A percentile compares a stretch with the other conserved stretches of the same genome.
These are phyloP conservation scores for Drosophila colorata DNA, from an alignment of 2,888 invertebrate genomes.

Conservation along the genomic window DNA sequence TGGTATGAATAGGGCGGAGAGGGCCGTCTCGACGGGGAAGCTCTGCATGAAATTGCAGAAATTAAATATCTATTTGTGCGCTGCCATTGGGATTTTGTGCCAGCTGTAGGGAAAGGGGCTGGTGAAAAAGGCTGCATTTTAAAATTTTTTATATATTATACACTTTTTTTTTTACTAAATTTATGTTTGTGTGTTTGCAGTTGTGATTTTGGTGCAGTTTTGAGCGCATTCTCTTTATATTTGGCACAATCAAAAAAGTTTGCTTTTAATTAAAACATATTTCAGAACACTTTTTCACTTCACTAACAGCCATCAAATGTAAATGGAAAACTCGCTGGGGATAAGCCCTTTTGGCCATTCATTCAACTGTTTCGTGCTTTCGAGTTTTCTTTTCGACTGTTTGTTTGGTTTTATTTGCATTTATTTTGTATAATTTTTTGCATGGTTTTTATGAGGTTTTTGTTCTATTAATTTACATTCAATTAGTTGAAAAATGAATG, in stretches of 20 bases:
- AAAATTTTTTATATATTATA: constrained; percentile 2
- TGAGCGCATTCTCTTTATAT: constrained; percentile 33
- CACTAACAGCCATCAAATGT: constrained; percentile 55
- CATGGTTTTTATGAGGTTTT: constrained; percentile 19
- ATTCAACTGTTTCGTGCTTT: constrained; percentile 45
- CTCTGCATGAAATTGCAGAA: constrained; percentile 60
- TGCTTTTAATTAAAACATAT: constrained; percentile 77
- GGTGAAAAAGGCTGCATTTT: constrained; percentile 42
- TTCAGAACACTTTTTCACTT: constrained; percentile 46
- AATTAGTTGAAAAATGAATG: constrained; percentile 57
- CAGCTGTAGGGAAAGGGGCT: constrained; percentile 3
- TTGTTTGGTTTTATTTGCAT: constrained; percentile 2
- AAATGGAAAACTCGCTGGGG: constrained; percentile 42
- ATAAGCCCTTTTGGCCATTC: constrained; percentile 50
- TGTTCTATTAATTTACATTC: constrained; percentile 65
- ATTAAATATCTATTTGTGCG: constrained; percentile 74
- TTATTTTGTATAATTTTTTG: background rate
- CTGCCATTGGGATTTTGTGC: constrained; percentile 43
- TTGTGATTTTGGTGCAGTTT: constrained; percentile 56
- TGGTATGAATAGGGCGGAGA: background rate
- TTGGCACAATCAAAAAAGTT: constrained; percentile 61
- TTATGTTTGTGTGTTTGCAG: constrained; percentile 71
- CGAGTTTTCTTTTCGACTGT: background rate
- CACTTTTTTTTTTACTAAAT: constrained; percentile 31
- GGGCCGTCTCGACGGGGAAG: constrained; percentile 42